Conservation (phyloP, 2,113 vertebrate species). For the Amphilophus citrinellus region DNA sequence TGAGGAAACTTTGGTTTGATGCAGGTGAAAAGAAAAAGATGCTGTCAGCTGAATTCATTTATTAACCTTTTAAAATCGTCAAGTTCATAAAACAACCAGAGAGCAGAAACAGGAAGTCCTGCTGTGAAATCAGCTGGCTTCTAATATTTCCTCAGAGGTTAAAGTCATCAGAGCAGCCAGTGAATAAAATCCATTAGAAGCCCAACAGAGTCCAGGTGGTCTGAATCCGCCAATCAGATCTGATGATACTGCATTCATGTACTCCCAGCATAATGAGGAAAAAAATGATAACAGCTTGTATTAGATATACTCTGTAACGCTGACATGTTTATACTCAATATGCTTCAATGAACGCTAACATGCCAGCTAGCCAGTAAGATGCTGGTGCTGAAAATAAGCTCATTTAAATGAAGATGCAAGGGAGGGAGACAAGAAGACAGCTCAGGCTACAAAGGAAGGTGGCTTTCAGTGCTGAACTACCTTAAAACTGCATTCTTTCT, state of each 20-base stretch:
- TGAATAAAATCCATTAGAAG: background rate
- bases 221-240: background rate
- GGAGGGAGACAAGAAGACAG: constrained; percentile 11
- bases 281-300: constrained; percentile 3
- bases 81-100: background rate
- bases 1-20: background rate
- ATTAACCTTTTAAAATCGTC: background rate
- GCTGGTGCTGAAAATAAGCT: background rate
- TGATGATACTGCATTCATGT: background rate
- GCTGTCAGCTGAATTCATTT: too few species aligned
- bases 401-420: background rate
- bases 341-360: too few species aligned
- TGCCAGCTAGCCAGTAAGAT: background rate
- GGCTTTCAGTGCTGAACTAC: background rate
- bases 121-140: background rate
- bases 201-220: background rate
- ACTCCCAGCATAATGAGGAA: background rate
- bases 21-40: background rate
- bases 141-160: background rate
- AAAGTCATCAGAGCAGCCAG: background rate
- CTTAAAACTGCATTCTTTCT: background rate
- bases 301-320: background rate
- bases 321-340: too few species aligned
- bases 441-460: background rate
- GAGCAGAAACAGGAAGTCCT: background rate